Percentiles rank a stretch among this genome's conserved stretches.
phyloP scores from a whole-genome alignment of 2,797 vertebrate species.

The Ctenopoma kingsleyae region DNA sequence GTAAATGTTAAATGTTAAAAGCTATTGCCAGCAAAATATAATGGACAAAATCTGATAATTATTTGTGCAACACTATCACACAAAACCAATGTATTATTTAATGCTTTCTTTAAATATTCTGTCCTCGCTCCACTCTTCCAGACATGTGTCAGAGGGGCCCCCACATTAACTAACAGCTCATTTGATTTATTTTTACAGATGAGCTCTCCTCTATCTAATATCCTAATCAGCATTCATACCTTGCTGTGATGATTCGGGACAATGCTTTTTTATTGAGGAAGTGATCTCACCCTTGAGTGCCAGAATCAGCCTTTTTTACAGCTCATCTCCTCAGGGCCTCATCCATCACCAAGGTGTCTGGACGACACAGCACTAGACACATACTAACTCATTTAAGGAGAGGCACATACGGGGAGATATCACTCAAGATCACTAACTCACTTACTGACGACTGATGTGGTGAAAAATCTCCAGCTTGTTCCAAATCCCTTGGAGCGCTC shows the following conservation, averaged over 20 bases:
- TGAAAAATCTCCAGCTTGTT: conserved; percentile 85
- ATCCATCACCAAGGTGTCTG: conserved; percentile 94
- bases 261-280: conserved; percentile 97
- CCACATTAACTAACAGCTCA: conserved; percentile 64
- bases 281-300: conserved; percentile 98
- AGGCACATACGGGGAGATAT: conserved; percentile 68
- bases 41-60: conserved; percentile 6
- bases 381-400: conserved; percentile 81
- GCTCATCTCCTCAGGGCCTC: conserved; percentile 92
- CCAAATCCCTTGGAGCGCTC: conserved; percentile 86
- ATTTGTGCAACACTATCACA: background rate
- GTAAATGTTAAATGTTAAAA: background rate
- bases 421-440: conserved; percentile 89
- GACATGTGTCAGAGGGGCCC: conserved; percentile 24
- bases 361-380: conserved; percentile 88
- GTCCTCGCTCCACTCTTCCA: conserved; percentile 6
- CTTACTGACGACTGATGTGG: conserved; percentile 93
- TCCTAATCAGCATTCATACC: conserved; percentile 98
- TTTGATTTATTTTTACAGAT: conserved; percentile 90
- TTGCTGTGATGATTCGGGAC: conserved; percentile 96
- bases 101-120: conserved; percentile 12
- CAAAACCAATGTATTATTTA: conserved; percentile 33
- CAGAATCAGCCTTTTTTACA: conserved; percentile 96
- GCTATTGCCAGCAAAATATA: background rate
- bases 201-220: conserved; percentile 94